phyloP scores from a whole-genome alignment of 2,888 invertebrate genomes.

The Alitta virens region DNA sequence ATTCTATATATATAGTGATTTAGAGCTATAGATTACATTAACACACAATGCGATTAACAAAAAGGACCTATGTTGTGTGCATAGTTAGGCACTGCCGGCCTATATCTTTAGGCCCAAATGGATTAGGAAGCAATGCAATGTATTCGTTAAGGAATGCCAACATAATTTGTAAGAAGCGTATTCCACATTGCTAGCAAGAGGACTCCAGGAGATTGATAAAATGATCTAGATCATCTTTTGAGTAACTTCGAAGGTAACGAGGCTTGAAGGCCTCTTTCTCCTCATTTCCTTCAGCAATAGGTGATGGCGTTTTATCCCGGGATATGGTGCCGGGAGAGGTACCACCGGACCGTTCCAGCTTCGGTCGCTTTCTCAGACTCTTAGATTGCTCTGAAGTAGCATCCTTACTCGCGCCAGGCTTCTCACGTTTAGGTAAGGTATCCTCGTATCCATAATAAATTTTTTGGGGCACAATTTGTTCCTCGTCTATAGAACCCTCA shows the following conservation, averaged over 20 bases:
- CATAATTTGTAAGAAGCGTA: too few species aligned
- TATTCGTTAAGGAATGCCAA: too few species aligned
- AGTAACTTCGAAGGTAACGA: background rate
- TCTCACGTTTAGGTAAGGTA: background rate
- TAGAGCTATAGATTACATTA: too few species aligned
- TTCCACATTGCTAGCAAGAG: conserved; percentile 3
- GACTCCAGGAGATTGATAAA: conserved; percentile 11
- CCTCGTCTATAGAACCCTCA: background rate
- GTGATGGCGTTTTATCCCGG: background rate
- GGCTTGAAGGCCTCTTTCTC: background rate
- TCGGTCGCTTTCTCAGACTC: background rate
- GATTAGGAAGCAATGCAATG: too few species aligned
- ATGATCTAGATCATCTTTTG: conserved; percentile 8
- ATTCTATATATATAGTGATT: too few species aligned
- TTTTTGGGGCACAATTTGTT: background rate
- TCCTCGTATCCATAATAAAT: background rate
- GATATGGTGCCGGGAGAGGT: background rate
- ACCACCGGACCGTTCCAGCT: background rate
- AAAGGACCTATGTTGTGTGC: too few species aligned
- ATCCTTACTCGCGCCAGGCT: background rate
- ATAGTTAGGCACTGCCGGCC: too few species aligned
- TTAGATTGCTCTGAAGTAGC: background rate
- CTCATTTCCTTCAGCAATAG: background rate
- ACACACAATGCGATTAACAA: too few species aligned
- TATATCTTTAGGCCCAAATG: too few species aligned